Conservation (phyloP, 2,113 vertebrate species). For the Isichthys henryi region DNA sequence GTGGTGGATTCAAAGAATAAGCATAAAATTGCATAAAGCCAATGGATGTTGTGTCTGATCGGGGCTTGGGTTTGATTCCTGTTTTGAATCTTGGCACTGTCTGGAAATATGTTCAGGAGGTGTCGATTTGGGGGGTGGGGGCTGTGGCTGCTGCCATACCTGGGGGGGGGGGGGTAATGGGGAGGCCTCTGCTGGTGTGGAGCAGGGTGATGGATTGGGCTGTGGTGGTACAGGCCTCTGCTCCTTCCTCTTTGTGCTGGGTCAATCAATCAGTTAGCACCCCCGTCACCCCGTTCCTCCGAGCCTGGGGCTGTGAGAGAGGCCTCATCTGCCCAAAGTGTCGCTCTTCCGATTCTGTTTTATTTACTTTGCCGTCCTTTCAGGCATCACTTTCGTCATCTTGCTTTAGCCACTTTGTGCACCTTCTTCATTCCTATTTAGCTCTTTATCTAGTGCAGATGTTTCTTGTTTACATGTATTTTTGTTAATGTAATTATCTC, state of each 20-base stretch:
- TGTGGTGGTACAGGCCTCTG: neutral
- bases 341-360: neutral
- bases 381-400: neutral
- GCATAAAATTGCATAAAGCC: neutral
- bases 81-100: neutral
- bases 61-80: neutral
- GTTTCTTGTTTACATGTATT: neutral
- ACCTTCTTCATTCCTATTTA: no score
- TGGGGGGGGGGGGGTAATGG: neutral
- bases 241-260: constrained; percentile 1
- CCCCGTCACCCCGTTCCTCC: neutral
- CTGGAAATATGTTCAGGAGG: neutral
- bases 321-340: neutral
- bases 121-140: neutral
- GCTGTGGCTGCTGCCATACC: neutral
- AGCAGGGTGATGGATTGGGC: constrained; percentile 11
- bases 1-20: constrained; percentile 24
- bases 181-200: neutral
- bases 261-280: constrained; percentile 20
- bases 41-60: neutral
- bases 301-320: neutral
- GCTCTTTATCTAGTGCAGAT: neutral
- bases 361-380: neutral
- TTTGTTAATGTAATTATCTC: neutral
- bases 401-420: neutral